Evolutionary conservation across 2,888 invertebrate species (phyloP), one percentile per base, ranked within the genome.

Genomic region (Macaria notata): DNA sequence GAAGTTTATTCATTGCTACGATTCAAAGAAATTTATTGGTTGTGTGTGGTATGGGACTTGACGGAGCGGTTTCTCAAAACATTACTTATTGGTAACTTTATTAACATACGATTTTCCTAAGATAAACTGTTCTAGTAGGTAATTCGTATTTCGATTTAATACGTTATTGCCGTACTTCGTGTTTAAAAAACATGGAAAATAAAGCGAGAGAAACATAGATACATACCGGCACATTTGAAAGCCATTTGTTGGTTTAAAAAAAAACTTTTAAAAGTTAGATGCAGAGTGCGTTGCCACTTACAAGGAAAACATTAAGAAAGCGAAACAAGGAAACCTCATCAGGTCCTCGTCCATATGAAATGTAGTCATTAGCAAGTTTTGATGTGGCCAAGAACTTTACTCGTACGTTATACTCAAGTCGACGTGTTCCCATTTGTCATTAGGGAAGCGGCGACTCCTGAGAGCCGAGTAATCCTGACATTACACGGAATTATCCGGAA

Each of bases 361-460:
- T 33, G 43, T 46, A 46, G 19, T 41, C 42, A 42, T 43, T 46
- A 55, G 48, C 54, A 77, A 72, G 66, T 75, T 74, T 65, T 54
- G 72, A 73, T 67, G 69, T 68, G 66, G 68, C 71, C 69, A 65
- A 70, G 69, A 71, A 69, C 70, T 76, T 75, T 62, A 61, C 65
- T 66, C 70, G 61, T 41, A n/a, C 73, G 70, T 73, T 69, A 66
- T 41, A 72, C 67, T 65, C 58, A 54, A 67, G 64, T 63, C 66
- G 71, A 77, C 76, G 65, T 76, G 70, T 71, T 68, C 71, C 71
- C 79, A 82, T 83, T 83, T 81, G 78, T 85, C 81, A 81, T 79
- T 70, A 74, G 66, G 71, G 71, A 71, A 66, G 63, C 70, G 69
- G 68, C 62, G 70, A 63, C 64, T 68, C 70, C 70, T 62, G 70